Base-by-base conservation (phyloP, 92 coral and sea anemone species). In the Bergia puertoricense region DNA sequence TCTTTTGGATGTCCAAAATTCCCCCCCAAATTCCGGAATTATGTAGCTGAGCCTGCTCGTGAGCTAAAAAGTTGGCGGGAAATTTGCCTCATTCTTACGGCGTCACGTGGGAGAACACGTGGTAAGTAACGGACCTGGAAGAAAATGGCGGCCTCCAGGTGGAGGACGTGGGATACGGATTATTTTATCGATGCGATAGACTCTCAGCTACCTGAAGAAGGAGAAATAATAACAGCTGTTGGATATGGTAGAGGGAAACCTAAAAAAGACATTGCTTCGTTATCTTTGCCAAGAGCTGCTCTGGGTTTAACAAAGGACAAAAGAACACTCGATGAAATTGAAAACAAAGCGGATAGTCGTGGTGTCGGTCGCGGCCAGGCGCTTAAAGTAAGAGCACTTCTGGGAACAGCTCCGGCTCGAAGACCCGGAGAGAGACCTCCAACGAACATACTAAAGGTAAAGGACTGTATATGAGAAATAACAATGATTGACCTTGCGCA, bases 131-230 rank as follows among this genome's bases (percentile, higher is more conserved):
- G 73, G 43, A 18, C 51, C 23, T 46, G 51, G 81, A 20, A 76
- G 81, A 84, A 69, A 15, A 84, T 84, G 87, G 87, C 88, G 90
- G 94, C 92, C 10, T 89, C 94, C 38, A 81, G 92, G 2, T 91
- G 94, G 92, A 76, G 92, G 56, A 92, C 94, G 0, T 89, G 94
- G 94, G 94, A 92, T n/a, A n/a, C 51, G 18, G 94, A 91, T 30
- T 89, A 43, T 46, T 92, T 89, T 50, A 92, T 81, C 45, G 94
- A 92, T 59, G 88, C 84, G 15, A 91, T 85, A 67, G 74, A 91
- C 45, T 89, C 92, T 22, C 85, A 86, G 80, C 66, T 46, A 76
- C 92, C 90, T 11, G 94, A 92, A n/a, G 92, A 92, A 77, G 85
- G 88, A 48, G 94, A 92, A 81, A 46, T 89, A 16, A 92, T 92